Evolutionary conservation across 2,797 vertebrate genomes (phyloP).

Genomic region (Pteropus rufus): DNA sequence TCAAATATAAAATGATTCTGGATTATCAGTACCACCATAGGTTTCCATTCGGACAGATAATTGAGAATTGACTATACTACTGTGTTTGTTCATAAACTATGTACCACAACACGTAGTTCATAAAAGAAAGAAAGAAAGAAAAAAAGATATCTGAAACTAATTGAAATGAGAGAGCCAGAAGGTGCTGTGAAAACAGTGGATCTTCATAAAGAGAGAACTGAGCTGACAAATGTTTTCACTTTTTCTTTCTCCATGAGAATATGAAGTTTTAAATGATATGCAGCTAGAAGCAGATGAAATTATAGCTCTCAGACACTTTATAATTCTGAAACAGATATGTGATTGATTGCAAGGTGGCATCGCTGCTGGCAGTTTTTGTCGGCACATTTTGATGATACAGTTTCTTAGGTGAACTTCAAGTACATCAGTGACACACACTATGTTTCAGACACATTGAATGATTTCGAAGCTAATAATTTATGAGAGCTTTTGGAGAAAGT

Average conservation of each 20-base stretch:
- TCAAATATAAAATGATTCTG: conserved; percentile 64
- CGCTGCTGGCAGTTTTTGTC: conserved; percentile 81
- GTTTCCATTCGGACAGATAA: conserved; percentile 66
- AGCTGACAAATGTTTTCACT: conserved; percentile 73
- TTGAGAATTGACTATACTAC: conserved; percentile 52
- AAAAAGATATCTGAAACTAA: background rate
- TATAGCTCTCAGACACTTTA: conserved; percentile 81
- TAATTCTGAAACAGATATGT: conserved; percentile 81
- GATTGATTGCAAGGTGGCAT: conserved; percentile 82
- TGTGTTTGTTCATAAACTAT: conserved; percentile 55
- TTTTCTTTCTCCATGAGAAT: conserved; percentile 72
- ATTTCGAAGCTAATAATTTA: conserved; percentile 84
- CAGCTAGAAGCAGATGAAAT: conserved; percentile 81
- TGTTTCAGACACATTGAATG: conserved; percentile 78
- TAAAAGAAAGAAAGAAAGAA: background rate
- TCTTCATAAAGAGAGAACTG: conserved; percentile 35
- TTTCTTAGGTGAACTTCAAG: conserved; percentile 84
- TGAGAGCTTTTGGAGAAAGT: conserved; percentile 81
- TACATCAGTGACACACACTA: conserved; percentile 76
- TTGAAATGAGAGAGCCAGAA: conserved; percentile 46
- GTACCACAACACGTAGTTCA: background rate
- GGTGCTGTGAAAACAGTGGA: conserved; percentile 3
- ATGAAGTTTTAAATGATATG: conserved; percentile 81
- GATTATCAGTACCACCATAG: conserved; percentile 55
- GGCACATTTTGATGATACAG: conserved; percentile 79